Evolutionary conservation across 2,797 vertebrate species (phyloP), one percentile per base, ranked within the genome.

Genomic region (Oryzias sinensis): DNA sequence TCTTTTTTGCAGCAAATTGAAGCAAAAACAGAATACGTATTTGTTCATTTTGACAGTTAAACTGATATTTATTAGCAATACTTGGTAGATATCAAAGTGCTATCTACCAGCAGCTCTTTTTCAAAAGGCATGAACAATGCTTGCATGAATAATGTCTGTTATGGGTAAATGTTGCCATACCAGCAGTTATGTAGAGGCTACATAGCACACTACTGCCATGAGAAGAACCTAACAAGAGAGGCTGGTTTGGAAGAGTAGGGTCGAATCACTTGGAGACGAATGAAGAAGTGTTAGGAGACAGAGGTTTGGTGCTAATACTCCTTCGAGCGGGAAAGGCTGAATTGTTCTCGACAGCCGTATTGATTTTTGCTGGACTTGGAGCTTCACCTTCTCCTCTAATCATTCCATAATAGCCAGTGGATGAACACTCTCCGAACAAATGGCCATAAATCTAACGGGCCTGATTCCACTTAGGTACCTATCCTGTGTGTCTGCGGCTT

Each of bases 381-480:
- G 95, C 95, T 96, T 98, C 96, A 98, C 96, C 97, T 98, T 98
- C 96, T 96, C 94, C 95, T 96, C 96, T 99, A 97, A 98, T 98
- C 96, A 98, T 98, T 94, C 94, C 93, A 93, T 98, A 98, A 99
- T 99, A 96, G 95, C 95, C 96, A 96, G 95, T 97, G 96, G 96
- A 98, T 99, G 97, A 98, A 98, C 95, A 95, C 93, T 96, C 95
- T 95, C 87, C 87, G 95, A 96, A 96, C 91, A 94, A 94, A 95
- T 95, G 88, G 94, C 94, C 93, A 97, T 99, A 98, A 98, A 98
- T 98, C 97, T 96, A 90, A 91, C 91, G 86, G 87, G 92, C 92
- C 93, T 94, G 91, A 85, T 92, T 92, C 91, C 90, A 78, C 91
- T 91, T 90, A 90, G 92, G 92, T 91, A 93, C 93, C 92, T 89